Evolutionary conservation across 2,888 invertebrate species (phyloP), one percentile per base, ranked within the genome.

Genomic region (Caradrina clavipalpis): DNA sequence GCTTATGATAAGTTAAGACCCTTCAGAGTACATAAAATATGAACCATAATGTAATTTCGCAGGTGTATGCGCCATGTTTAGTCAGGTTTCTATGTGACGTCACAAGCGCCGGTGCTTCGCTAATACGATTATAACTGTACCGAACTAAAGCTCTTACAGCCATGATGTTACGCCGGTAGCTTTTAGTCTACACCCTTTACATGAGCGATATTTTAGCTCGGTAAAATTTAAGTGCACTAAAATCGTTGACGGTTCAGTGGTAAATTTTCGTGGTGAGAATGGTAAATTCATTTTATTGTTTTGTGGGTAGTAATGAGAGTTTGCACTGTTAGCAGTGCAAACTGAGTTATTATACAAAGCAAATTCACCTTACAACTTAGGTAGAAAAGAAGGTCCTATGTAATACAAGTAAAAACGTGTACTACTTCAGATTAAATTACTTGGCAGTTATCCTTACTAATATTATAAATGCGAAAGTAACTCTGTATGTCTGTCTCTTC

Each of bases 51-150:
- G 17, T 60, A 49, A 76, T 65, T 81, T 72, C 15, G 39, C 76
- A 69, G 63, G 72, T 69, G 62, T 58, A 63, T 51, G 51, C 61
- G 65, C 65, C 69, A 66, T 70, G 71, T 79, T 72, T 66, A 59
- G 76, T 54, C 74, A 78, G 76, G 73, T 58, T 67, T 67, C 67
- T 54, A 61, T 62, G 68, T 87, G 78, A 80, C 71, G 74, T 77
- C 76, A 81, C 56, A 76, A 80, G 71, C 74, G 78, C 70, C 86
- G 88, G 83, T 89, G 90, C 89, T 89, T 86, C 83, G 73, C 86
- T 94, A 94, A 94, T 92, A 86, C 88, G 91, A 94, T 94, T 94
- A 94, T 88, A 89, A 90, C 87, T 86, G 88, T 88, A 88, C 86
- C 87, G 82, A 85, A 83, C 77, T 78, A 78, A 82, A 84, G 83